phyloP scores from a whole-genome alignment of 1,140 invertebrate species.

The Aphaenogaster rudis region DNA sequence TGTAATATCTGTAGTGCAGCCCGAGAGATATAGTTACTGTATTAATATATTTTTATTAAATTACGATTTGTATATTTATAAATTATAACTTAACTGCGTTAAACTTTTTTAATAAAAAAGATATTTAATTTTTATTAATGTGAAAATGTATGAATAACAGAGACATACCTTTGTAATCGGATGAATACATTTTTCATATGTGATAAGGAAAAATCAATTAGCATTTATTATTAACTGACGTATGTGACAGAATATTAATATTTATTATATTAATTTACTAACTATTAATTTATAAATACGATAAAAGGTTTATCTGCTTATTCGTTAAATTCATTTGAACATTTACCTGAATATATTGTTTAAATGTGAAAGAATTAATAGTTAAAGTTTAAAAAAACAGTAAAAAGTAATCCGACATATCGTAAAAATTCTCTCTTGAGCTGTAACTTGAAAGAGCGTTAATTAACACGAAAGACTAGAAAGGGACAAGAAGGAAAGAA shows the following conservation, averaged over 20 bases:
- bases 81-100: not conserved
- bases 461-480: constrained; percentile 9
- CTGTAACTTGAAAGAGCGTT: not conserved
- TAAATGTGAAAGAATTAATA: not conserved
- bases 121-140: not conserved
- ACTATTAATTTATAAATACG: not conserved
- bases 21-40: not conserved
- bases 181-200: not conserved
- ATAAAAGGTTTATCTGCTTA: not conserved
- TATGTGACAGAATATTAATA: not conserved
- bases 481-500: not conserved
- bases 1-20: not conserved
- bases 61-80: not conserved
- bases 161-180: not conserved
- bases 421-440: not conserved
- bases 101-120: not conserved
- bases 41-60: constrained; percentile 1
- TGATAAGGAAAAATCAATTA: not conserved
- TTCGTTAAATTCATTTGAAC: not conserved
- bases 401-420: not conserved
- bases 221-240: not conserved
- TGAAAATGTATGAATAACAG: not conserved
- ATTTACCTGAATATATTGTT: not conserved
- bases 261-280: not conserved
- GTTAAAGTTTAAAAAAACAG: not conserved